Base-by-base conservation (phyloP, 1,140 invertebrate genomes). In the Drosophila virilis region DNA sequence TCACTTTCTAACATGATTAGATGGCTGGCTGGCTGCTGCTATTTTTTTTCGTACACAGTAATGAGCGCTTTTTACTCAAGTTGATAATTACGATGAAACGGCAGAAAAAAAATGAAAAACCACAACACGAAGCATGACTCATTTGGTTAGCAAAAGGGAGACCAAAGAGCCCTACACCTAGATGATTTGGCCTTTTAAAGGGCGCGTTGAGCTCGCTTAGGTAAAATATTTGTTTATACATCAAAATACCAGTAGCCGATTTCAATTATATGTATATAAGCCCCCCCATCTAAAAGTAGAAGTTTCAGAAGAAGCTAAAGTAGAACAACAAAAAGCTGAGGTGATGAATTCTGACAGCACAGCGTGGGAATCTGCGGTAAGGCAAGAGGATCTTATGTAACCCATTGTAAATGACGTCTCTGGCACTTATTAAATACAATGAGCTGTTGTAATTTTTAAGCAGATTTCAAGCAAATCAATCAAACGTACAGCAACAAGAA, bases 231-330 rank as follows among this genome's bases (percentile, higher is more conserved):
- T 86, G 83, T 86, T 86, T 88, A 80, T 69, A 77, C 67, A 83
- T 79, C 65, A 88, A 88, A 88, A 88, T 89, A 89, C 83, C 83
- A 88, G 83, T 88, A 88, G 83, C 84, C 84, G 84, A 73, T 89
- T 88, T 79, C 78, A 78, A 85, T 84, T 84, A 78, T 60, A 50
- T 57, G 60, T 46, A 80, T 57, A 73, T 60, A 59, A 43, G 46
- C 48, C 61, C 37, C 37, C 58, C 61, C 10, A 13, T 28, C 7
- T 2, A n/a, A 55, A 40, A 22, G 43, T 15, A 28, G 2, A 28
- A 28, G 22, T 28, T 5, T 28, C 2, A 28, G 38, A 51, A 70
- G 58, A 52, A 51, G n/a, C 12, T 46, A 43, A 40, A 50, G 42
- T 74, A 62, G 40, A 42, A 59, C 59, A 67, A 48, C 42, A 32